Conservation (phyloP, 1,140 invertebrate genomes). For the Orius insidiosus region DNA sequence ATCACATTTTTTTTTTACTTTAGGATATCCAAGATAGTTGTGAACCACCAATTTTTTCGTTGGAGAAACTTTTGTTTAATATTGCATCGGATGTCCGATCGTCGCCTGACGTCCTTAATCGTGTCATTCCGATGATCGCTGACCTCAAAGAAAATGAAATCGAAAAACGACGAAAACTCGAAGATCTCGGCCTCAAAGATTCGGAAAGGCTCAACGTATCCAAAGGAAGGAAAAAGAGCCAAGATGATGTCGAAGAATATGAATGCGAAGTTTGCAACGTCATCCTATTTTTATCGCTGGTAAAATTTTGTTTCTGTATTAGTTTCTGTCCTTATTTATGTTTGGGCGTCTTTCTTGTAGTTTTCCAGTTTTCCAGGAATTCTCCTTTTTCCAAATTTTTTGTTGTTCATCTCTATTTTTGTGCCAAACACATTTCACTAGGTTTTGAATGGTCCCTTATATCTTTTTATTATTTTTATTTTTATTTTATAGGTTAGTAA, state of each 20-base stretch:
- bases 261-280: constrained; percentile 65
- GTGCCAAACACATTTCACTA: not conserved
- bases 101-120: constrained; percentile 44
- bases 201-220: constrained; percentile 39
- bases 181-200: constrained; percentile 37
- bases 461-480: not conserved
- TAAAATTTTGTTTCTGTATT: constrained; percentile 28
- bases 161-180: constrained; percentile 32
- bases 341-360: not conserved
- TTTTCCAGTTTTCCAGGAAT: not conserved
- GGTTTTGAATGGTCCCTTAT: not conserved
- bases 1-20: constrained; percentile 17
- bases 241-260: constrained; percentile 38
- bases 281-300: constrained; percentile 62
- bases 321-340: not conserved
- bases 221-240: constrained; percentile 27
- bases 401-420: not conserved
- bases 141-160: constrained; percentile 36
- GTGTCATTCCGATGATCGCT: constrained; percentile 33
- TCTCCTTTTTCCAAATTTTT: not conserved
- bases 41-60: constrained; percentile 79
- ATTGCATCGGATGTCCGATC: constrained; percentile 53
- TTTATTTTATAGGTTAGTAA: constrained; percentile 33
- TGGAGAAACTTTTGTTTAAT: constrained; percentile 65
- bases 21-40: constrained; percentile 68